Base-by-base conservation (phyloP, 2,113 vertebrate species). In the Leuciscus idus region DNA sequence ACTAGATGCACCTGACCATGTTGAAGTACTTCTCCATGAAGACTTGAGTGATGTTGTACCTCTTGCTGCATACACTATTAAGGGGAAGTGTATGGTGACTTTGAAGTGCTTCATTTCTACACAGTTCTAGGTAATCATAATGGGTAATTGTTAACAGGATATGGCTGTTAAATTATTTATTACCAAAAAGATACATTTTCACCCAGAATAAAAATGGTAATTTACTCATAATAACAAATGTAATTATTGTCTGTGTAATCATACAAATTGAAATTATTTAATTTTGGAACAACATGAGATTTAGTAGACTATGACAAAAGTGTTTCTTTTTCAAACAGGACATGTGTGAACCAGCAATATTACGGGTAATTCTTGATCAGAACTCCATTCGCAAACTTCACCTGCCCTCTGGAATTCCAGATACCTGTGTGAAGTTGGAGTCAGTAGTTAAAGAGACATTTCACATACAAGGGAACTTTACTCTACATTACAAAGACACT, bases 391-490 rank as follows among this genome's bases (percentile, higher is more conserved):
- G 2, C 15, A 70, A 64, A 64, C 61, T 64, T 33, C 28, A 19
- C 30, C 66, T 70, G 30, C 30, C 66, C 30, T 70, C 66, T 36
- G 30, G 66, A 36, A 72, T 81, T 80, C 55, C 33, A 80, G 77
- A 80, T 57, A 59, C 28, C 3, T 12, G 10, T 62, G 59, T 11
- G 23, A 62, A 26, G 10, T 59, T 79, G 76, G 50, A 59, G 50
- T 52, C 50, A 33, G 4, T 21, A 30, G 28, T 79, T 52, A 55
- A 17, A 55, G 50, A 59, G n/a, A 79, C 17, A 59, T 79, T 78
- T 79, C 26, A 57, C 4, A 78, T 78, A 55, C 7, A 55, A 19
- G 26, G 12, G 13, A 57, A 19, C 76, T 52, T 77, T 59, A 59
- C 57, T 59, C 57, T 61, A n/a, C 59, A 70, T 19, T 70, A 33